Conservation (phyloP, 2,113 vertebrate genomes). For the Channa argus region DNA sequence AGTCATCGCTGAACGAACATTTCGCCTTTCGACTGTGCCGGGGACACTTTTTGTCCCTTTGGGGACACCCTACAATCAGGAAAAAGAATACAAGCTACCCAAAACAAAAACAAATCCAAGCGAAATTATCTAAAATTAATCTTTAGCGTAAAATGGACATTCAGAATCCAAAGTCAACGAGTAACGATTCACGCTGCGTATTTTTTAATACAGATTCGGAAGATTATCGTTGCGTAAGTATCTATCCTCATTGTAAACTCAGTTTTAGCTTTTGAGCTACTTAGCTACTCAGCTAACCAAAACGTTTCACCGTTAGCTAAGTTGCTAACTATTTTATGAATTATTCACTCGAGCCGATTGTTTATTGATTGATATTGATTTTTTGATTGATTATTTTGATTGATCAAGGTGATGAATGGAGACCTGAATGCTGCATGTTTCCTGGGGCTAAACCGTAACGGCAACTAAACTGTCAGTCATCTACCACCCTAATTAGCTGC, state of each 20-base stretch:
- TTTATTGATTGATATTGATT: neutral
- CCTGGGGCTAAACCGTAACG: neutral
- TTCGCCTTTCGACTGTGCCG: no score
- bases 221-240: slow-evolving; percentile 85
- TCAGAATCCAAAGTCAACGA: slow-evolving; percentile 34
- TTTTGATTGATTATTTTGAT: no score
- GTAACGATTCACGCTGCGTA: slow-evolving; percentile 72
- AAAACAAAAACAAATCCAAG: slow-evolving; percentile 57
- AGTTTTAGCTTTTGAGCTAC: slow-evolving; percentile 35
- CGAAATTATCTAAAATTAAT: slow-evolving; percentile 14
- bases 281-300: slow-evolving; percentile 32
- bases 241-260: neutral
- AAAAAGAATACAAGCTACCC: slow-evolving; percentile 31
- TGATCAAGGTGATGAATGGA: neutral
- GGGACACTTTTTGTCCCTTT: slow-evolving; percentile 61
- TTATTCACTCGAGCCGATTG: neutral
- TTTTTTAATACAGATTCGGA: slow-evolving; percentile 74
- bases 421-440: neutral
- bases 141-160: slow-evolving; percentile 39
- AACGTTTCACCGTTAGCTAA: neutral
- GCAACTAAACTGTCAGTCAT: neutral
- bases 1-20: no score
- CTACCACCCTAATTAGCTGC: neutral
- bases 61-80: slow-evolving; percentile 72
- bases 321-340: neutral